Evolutionary conservation across 2,888 invertebrate species (phyloP), one percentile per base, ranked within the genome.

Genomic region (Pediacus dermestoides): DNA sequence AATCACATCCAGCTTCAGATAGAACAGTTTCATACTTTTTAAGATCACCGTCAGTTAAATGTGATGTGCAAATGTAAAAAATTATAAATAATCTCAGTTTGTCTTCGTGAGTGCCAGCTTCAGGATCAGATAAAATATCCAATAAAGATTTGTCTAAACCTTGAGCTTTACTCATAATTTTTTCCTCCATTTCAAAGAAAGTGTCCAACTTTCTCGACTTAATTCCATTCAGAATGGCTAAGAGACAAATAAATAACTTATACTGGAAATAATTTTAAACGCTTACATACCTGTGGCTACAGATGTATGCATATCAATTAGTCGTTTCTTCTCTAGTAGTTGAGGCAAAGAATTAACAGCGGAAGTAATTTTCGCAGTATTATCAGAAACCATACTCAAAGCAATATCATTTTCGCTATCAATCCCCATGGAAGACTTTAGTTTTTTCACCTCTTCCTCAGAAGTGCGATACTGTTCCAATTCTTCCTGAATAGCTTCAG

Each of bases 281-380:
- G 9, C 9, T 18, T 18, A 10, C 4, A 39, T 46, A 81, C 85
- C 82, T 70, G 97, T 99, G 2, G 99, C 99, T 46, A 99, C 87
- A 50, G 94, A 96, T 13, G 95, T 99, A 66, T 99, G 99, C 89
- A 96, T 92, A 64, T 99, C 99, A 55, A 99, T 94, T 8, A 97
- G 77, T 22, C 95, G 77, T 68, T 99, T 99, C 75, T 91, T 94
- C 69, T 97, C 97, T 70, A 99, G 78, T 14, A 99, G 75, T 63
- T 96, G 95, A 0, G 99, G 99, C 56, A 99, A 73, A 0, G 94
- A 95, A 67, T 91, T 89, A 4, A 99, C 94, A 12, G 97, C 96
- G 42, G 84, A 90, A 1, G 96, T 96, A 12, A 99, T 77, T 52
- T 88, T 83, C 18, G 91, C 89, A 1, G 95, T 95, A 57, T 92